phyloP scores from a whole-genome alignment of 2,113 vertebrate genomes.

The Podarcis muralis region DNA sequence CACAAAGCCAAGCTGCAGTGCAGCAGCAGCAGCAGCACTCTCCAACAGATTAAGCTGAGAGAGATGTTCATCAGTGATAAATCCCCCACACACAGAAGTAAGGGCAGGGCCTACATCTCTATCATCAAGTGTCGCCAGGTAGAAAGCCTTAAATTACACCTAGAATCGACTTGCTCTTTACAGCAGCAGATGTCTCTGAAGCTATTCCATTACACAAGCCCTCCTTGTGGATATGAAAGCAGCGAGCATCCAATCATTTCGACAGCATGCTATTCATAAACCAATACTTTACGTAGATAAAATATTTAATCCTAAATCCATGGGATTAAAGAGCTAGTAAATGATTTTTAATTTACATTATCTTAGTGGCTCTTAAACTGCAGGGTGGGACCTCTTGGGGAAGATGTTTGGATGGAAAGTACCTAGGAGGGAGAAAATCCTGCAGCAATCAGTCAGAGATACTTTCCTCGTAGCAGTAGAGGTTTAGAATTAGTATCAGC shows the following conservation, averaged over 20 bases:
- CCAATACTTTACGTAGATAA: background rate
- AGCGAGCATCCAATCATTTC: background rate
- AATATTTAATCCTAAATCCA: constrained; percentile 13
- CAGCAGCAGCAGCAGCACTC: constrained; percentile 25
- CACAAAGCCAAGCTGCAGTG: constrained; percentile 50
- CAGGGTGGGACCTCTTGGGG: too few relatives aligned
- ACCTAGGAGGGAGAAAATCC: background rate
- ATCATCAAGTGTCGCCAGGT: background rate
- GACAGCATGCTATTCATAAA: background rate
- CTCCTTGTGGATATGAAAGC: background rate
- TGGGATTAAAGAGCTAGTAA: background rate
- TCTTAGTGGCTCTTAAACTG: background rate
- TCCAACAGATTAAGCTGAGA: constrained; percentile 47
- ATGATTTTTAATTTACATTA: constrained; percentile 1
- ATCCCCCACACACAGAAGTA: constrained; percentile 32
- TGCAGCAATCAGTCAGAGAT: background rate
- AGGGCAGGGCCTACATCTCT: constrained; percentile 7
- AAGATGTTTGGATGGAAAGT: background rate
- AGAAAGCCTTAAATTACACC: constrained; percentile 17
- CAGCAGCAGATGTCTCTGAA: constrained; percentile 2
- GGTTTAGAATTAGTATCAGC: background rate
- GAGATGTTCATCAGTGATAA: constrained; percentile 56
- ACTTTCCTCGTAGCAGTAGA: background rate
- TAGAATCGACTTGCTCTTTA: background rate
- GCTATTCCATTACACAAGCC: constrained; percentile 11